Conservation (phyloP, 2,888 invertebrate species). For the Aromia moschata region DNA sequence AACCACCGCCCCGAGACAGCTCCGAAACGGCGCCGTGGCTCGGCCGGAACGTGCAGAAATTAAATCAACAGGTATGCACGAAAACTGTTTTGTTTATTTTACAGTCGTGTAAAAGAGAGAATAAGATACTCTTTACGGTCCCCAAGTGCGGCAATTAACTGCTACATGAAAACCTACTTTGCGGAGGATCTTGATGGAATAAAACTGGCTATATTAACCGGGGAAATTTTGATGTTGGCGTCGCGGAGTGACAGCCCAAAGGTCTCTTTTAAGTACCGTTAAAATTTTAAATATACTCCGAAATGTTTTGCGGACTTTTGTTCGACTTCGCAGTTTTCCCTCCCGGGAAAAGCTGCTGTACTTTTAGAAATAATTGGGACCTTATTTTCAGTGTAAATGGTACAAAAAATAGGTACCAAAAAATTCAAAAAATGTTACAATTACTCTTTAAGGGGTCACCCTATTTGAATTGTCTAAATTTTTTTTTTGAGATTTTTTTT, state of each 20-base stretch:
- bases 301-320: too few relatives aligned
- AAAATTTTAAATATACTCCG: too few relatives aligned
- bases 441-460: too few relatives aligned
- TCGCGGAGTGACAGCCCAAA: slow-evolving; percentile 15
- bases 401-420: too few relatives aligned
- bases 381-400: too few relatives aligned
- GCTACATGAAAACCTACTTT: slow-evolving; percentile 34
- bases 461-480: too few relatives aligned
- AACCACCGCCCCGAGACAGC: neutral
- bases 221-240: slow-evolving; percentile 24
- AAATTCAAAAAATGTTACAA: too few relatives aligned
- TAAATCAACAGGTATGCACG: slow-evolving; percentile 9
- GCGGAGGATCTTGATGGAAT: slow-evolving; percentile 12
- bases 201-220: slow-evolving; percentile 16
- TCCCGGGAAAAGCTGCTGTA: too few relatives aligned
- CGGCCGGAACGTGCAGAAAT: neutral
- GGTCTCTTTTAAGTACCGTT: slow-evolving; percentile 5
- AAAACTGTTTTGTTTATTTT: slow-evolving; percentile 25
- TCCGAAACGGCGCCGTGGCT: neutral
- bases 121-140: slow-evolving; percentile 16
- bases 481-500: too few relatives aligned
- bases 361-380: too few relatives aligned
- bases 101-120: slow-evolving; percentile 7
- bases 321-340: too few relatives aligned
- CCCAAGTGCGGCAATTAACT: slow-evolving; percentile 31